Conservation (phyloP, 2,888 invertebrate species). For the Euzetes globulus region DNA sequence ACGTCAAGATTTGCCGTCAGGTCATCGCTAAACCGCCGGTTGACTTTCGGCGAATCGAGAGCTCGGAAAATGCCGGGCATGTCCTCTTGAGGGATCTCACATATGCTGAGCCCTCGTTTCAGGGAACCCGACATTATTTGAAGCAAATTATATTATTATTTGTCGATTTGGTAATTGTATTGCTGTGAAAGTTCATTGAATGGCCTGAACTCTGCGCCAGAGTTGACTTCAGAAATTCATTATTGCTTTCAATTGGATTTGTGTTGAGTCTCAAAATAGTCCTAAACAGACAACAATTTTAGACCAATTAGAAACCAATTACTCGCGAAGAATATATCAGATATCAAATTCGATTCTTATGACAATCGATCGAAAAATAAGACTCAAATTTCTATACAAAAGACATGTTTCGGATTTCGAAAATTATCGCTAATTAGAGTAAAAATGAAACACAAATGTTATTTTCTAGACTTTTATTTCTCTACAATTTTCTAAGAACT, state of each 20-base stretch:
- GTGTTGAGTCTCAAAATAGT: not conserved
- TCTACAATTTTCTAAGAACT: too few species aligned
- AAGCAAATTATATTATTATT: not conserved
- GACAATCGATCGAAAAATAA: too few species aligned
- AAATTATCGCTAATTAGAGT: too few species aligned
- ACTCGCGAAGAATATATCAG: too few species aligned
- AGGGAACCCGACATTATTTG: slow-evolving; percentile 3
- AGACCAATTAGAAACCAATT: too few species aligned
- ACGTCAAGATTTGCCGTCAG: not conserved
- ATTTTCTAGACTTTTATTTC: too few species aligned
- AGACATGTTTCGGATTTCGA: too few species aligned
- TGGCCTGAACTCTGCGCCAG: not conserved
- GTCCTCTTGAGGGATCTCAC: slow-evolving; percentile 20
- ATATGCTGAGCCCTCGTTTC: not conserved
- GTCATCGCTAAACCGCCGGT: slow-evolving; percentile 12
- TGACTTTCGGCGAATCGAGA: not conserved
- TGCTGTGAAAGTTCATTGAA: not conserved
- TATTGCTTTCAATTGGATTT: not conserved
- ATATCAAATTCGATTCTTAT: too few species aligned
- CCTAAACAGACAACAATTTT: not conserved
- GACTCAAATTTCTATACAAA: too few species aligned
- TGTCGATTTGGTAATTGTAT: not conserved
- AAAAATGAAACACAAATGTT: too few species aligned
- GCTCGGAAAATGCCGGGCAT: slow-evolving; percentile 1
- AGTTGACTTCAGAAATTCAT: not conserved